These are phyloP conservation scores for Acanthosoma haemorrhoidale DNA, from an alignment of 2,888 invertebrate genomes.

Conservation along the genomic window DNA sequence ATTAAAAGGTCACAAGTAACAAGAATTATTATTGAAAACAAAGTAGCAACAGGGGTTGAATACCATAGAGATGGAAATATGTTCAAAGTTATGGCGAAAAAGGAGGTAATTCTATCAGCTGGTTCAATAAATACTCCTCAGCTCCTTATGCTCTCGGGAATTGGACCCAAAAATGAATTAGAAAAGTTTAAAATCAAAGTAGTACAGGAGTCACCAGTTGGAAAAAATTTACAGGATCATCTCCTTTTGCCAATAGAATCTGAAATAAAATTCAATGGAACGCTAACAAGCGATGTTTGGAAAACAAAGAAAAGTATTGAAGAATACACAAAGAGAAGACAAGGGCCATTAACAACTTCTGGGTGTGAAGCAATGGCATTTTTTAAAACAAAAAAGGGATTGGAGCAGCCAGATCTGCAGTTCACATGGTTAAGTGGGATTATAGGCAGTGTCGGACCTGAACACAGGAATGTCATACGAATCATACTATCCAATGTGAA, in stretches of 20 bases:
- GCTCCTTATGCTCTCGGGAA: conserved; percentile 38
- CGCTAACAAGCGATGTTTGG: neutral
- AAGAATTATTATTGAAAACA: conserved; percentile 30
- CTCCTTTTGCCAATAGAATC: neutral
- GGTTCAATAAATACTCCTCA: conserved; percentile 36
- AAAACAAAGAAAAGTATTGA: neutral
- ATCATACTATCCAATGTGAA: neutral
- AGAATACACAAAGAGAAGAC: conserved; percentile 8
- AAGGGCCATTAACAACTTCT: conserved; percentile 13
- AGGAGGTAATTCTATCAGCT: conserved; percentile 37
- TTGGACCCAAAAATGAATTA: conserved; percentile 32
- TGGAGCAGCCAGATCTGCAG: conserved; percentile 14
- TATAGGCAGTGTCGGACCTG: neutral
- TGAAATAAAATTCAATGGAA: neutral
- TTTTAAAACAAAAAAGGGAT: neutral
- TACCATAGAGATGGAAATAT: conserved; percentile 23
- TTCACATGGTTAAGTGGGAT: neutral
- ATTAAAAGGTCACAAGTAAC: conserved; percentile 32
- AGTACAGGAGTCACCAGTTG: conserved; percentile 25
- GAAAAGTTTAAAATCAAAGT: neutral
- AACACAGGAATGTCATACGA: neutral
- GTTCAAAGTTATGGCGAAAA: conserved; percentile 15
- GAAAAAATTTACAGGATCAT: conserved; percentile 30
- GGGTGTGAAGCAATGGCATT: conserved; percentile 12
- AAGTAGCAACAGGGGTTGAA: conserved; percentile 32